Conservation (phyloP, 2,797 vertebrate genomes). For the Masticophis lateralis region DNA sequence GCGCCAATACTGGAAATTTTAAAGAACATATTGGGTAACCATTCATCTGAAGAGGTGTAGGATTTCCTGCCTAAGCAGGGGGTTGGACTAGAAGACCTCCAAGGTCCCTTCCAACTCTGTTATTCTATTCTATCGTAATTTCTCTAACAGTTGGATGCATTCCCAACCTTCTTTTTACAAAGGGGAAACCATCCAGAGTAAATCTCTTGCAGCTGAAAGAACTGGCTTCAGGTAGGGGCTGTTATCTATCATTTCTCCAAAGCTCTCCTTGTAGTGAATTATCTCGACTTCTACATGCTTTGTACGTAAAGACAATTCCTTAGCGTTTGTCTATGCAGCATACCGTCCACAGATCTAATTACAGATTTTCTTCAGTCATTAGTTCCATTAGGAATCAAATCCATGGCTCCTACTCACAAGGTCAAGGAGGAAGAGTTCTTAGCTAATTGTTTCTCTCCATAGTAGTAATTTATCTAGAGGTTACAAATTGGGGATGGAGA, state of each 20-base stretch:
- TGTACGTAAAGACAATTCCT: conserved; percentile 59
- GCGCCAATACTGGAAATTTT: no score
- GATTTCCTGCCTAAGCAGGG: no score
- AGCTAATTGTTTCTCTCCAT: conserved; percentile 56
- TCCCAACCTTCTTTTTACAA: background rate
- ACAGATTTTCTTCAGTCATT: conserved; percentile 75
- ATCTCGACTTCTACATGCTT: conserved; percentile 48
- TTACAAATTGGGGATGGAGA: conserved; percentile 68
- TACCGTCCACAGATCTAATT: conserved; percentile 78
- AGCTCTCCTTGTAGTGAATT: conserved; percentile 38
- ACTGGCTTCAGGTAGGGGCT: background rate
- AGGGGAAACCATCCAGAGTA: background rate
- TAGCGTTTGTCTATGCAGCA: conserved; percentile 66
- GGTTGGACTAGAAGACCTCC: no score
- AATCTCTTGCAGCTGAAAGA: background rate
- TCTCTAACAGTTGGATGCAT: background rate
- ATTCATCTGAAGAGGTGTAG: no score
- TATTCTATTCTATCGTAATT: background rate
- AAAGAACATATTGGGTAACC: no score
- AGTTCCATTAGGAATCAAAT: conserved; percentile 77
- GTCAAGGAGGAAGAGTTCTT: conserved; percentile 67
- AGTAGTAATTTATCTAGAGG: conserved; percentile 73
- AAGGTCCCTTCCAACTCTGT: no score
- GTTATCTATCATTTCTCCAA: background rate
- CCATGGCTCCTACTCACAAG: conserved; percentile 71